These are phyloP conservation scores for Acanthosepion lycidas DNA, from an alignment of 2,888 invertebrate genomes.

Conservation along the genomic window DNA sequence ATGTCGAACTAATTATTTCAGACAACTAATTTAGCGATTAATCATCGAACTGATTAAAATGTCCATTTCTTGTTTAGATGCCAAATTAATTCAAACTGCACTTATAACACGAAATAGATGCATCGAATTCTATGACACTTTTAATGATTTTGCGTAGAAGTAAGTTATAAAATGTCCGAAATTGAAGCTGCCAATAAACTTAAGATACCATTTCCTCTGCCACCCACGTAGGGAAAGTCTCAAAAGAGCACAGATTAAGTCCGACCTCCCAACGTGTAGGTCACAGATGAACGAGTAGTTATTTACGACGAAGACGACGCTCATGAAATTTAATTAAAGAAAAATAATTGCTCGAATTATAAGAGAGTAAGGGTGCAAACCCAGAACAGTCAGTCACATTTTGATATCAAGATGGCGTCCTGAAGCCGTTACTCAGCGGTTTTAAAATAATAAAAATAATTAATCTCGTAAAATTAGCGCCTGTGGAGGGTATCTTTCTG, in stretches of 20 bases:
- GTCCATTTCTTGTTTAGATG: not conserved
- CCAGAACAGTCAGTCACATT: no score
- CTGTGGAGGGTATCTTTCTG: no score
- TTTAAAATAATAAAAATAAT: no score
- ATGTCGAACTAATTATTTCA: no score
- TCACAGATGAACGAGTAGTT: not conserved
- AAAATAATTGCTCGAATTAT: not conserved
- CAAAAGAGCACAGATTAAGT: not conserved
- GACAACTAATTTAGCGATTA: not conserved
- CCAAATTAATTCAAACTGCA: not conserved
- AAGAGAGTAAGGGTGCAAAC: not conserved
- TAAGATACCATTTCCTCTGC: slow-evolving; percentile 17
- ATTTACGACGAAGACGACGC: not conserved
- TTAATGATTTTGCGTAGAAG: not conserved
- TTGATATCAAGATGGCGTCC: no score
- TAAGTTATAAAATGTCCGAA: not conserved
- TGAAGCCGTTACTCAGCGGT: no score
- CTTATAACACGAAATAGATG: not conserved
- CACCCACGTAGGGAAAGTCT: not conserved
- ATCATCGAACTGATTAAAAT: not conserved
- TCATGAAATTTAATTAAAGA: not conserved
- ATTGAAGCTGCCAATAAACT: not conserved
- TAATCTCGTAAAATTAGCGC: no score
- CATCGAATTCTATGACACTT: not conserved
- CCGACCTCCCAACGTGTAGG: not conserved